Evolutionary conservation across 2,888 invertebrate species (phyloP).

Genomic region (Epistrophella euchroma): DNA sequence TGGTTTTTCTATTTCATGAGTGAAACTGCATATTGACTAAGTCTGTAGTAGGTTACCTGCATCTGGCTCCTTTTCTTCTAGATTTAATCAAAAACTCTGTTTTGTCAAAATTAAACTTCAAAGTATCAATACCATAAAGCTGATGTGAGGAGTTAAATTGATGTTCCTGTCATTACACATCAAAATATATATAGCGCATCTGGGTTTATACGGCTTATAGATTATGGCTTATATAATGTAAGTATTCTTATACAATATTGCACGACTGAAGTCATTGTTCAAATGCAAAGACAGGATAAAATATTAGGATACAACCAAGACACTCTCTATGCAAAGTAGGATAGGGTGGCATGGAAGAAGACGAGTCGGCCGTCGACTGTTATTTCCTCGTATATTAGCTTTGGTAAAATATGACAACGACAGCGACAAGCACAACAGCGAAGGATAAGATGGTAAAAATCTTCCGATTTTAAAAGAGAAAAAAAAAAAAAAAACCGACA

Average conservation of each 20-base stretch:
- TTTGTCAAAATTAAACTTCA: constrained; percentile 19
- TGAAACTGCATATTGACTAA: constrained; percentile 63
- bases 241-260: constrained; percentile 18
- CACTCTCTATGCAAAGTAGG: constrained; percentile 73
- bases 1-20: constrained; percentile 33
- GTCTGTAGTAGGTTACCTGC: constrained; percentile 42
- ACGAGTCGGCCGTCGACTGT: not conserved
- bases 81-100: constrained; percentile 16
- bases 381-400: constrained; percentile 38
- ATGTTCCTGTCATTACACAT: constrained; percentile 16
- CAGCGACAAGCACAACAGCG: constrained; percentile 31
- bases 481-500: not conserved
- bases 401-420: constrained; percentile 51
- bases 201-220: not conserved
- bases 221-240: not conserved
- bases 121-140: constrained; percentile 9
- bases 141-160: constrained; percentile 8
- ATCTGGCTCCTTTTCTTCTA: constrained; percentile 45
- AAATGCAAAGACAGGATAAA: constrained; percentile 60
- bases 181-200: constrained; percentile 15
- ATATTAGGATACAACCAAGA: constrained; percentile 59
- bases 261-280: constrained; percentile 45
- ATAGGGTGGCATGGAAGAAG: not conserved
- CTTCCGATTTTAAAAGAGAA: constrained; percentile 34
- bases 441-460: constrained; percentile 68